Percentiles rank a stretch among this genome's conserved stretches.
These are phyloP conservation scores for Ostrea denselamellosa DNA, from an alignment of 1,140 invertebrate genomes.

Conservation along the genomic window DNA sequence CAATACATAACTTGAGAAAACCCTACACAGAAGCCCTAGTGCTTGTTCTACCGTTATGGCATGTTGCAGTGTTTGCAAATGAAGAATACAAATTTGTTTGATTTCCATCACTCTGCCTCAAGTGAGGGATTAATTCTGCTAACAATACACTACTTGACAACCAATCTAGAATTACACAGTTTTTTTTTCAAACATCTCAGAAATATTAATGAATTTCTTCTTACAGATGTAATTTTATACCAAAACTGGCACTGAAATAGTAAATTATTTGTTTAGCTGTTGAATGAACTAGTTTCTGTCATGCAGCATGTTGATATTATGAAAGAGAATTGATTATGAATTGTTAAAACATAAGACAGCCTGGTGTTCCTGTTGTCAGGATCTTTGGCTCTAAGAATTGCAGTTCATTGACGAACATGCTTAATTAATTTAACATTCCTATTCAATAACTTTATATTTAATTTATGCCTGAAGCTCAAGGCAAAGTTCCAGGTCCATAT, in stretches of 20 bases:
- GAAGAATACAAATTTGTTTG: neutral
- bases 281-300: neutral
- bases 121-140: conserved; percentile 1
- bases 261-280: conserved; percentile 24
- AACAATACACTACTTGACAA: conserved; percentile 22
- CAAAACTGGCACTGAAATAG: neutral
- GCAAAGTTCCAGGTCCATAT: no score
- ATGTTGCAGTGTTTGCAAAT: conserved; percentile 24
- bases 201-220: neutral
- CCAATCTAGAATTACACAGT: neutral
- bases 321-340: neutral
- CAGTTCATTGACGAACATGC: neutral
- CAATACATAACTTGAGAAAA: conserved; percentile 35
- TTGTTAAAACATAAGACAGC: neutral
- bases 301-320: neutral
- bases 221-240: neutral
- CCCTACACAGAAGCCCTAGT: neutral
- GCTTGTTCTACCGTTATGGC: neutral
- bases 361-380: neutral
- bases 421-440: neutral
- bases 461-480: no score
- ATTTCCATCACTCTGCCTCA: conserved; percentile 16
- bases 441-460: no score
- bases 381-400: neutral
- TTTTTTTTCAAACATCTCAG: conserved; percentile 10